Base-by-base conservation (phyloP, 1,140 invertebrate genomes). In the Tyrophagus putrescentiae region DNA sequence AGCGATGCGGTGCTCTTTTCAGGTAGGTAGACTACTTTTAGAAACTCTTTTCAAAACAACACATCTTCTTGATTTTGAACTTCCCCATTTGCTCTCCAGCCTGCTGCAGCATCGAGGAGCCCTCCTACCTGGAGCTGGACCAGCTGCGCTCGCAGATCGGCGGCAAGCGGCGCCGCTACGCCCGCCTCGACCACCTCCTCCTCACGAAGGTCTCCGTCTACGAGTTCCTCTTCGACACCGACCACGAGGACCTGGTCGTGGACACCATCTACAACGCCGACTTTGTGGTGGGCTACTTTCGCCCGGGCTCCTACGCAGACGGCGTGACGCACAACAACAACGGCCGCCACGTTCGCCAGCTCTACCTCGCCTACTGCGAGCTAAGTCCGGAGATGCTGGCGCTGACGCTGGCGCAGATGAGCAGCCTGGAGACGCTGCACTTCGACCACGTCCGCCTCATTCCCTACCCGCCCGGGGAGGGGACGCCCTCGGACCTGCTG, bases 51-150 rank as follows among this genome's bases (percentile, higher is more conserved):
- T 28, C 48, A 5, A 23, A 16, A 11, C 9, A n/a, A n/a, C n/a
- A n/a, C n/a, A n/a, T n/a, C n/a, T n/a, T n/a, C n/a, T n/a, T n/a
- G n/a, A n/a, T n/a, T n/a, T n/a, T n/a, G n/a, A n/a, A n/a, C n/a
- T n/a, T n/a, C n/a, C n/a, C n/a, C n/a, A n/a, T n/a, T n/a, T n/a
- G n/a, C n/a, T n/a, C n/a, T 39, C 21, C 21, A 48, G 45, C 45
- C 31, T 48, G 45, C 31, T 48, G 45, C 45, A 18, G 31, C 9
- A 48, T 48, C 45, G 45, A 7, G 7, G 45, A 48, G 31, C 45
- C 45, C 13, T 48, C 45, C 18, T 48, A 48, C 31, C 7, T 48
- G 13, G 45, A 48, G 45, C 21, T 48, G 9, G 45, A 48, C 45
- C 13, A 9, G 7, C 18, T 48, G 45, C 45, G 45, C 7, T 9